Percentiles rank a stretch among this genome's conserved stretches.
These are phyloP conservation scores for Horisme vitalbata DNA, from an alignment of 2,888 invertebrate species.

Conservation along the genomic window DNA sequence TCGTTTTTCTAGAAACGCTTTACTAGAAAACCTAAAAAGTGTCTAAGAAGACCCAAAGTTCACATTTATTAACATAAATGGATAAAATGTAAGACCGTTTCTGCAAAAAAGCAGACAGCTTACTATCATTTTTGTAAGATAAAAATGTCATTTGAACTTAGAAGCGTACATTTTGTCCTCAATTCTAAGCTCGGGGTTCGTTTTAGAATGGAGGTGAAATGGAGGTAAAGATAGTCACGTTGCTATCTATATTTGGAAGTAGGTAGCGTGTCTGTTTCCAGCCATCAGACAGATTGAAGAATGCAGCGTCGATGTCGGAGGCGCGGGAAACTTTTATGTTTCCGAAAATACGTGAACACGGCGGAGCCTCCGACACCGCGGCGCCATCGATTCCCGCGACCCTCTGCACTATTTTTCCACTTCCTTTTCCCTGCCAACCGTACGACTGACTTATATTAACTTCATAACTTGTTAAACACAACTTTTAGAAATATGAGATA, in stretches of 20 bases:
- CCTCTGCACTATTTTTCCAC: slow-evolving; percentile 66
- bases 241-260: slow-evolving; percentile 22
- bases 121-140: slow-evolving; percentile 18
- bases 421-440: slow-evolving; percentile 61
- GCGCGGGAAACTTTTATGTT: slow-evolving; percentile 46
- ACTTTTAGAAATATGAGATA: slow-evolving; percentile 72
- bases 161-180: slow-evolving; percentile 13
- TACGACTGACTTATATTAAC: slow-evolving; percentile 72
- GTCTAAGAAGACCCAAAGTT: not conserved
- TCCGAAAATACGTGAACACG: slow-evolving; percentile 37
- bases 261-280: slow-evolving; percentile 26
- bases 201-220: slow-evolving; percentile 13
- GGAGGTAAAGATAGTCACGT: slow-evolving; percentile 20
- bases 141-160: slow-evolving; percentile 21
- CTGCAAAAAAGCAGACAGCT: slow-evolving; percentile 17
- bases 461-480: slow-evolving; percentile 74
- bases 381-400: slow-evolving; percentile 62
- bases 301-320: slow-evolving; percentile 39
- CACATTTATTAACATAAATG: slow-evolving; percentile 7
- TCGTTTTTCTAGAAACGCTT: slow-evolving; percentile 49
- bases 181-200: slow-evolving; percentile 8
- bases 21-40: slow-evolving; percentile 3
- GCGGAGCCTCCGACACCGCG: slow-evolving; percentile 47
- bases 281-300: slow-evolving; percentile 36
- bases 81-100: slow-evolving; percentile 9